A percentile compares a stretch with the other conserved stretches of the same genome.
Conservation (phyloP, 2,797 vertebrate species). For the Anguilla obscura region DNA sequence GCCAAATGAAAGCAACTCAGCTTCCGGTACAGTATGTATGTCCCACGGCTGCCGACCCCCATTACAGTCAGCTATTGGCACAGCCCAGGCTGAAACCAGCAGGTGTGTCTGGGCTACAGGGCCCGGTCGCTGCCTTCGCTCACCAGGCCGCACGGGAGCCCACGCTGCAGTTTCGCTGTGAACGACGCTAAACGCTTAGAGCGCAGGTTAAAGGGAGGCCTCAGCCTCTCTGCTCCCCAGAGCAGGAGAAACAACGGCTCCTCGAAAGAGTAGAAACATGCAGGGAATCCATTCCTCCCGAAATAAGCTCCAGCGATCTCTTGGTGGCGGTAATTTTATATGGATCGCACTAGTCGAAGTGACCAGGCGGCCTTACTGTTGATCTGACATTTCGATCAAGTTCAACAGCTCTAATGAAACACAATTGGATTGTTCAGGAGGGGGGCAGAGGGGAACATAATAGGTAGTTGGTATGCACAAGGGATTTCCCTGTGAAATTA, state of each 20-base stretch:
- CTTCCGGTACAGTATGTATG: not conserved
- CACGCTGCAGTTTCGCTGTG: not conserved
- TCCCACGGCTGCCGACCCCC: not conserved
- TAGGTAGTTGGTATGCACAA: not conserved
- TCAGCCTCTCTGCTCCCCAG: not conserved
- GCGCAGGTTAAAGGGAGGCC: not conserved
- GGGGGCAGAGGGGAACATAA: not conserved
- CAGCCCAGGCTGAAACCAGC: not conserved
- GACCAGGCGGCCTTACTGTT: not conserved
- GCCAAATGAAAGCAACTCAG: not conserved
- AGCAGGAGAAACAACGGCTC: not conserved
- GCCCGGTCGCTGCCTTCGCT: not conserved
- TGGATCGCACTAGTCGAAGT: not conserved
- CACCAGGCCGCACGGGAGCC: not conserved
- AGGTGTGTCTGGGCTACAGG: not conserved
- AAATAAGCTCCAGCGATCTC: not conserved
- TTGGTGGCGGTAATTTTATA: not conserved
- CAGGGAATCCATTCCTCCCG: not conserved
- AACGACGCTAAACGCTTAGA: not conserved
- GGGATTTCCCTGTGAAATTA: slow-evolving; percentile 5
- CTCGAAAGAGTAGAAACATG: not conserved
- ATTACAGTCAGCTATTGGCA: not conserved
- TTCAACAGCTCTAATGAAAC: slow-evolving; percentile 1
- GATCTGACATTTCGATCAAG: not conserved
- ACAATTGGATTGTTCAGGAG: not conserved